Conservation (phyloP, 2,888 invertebrate genomes). For the Sturmia bella region DNA sequence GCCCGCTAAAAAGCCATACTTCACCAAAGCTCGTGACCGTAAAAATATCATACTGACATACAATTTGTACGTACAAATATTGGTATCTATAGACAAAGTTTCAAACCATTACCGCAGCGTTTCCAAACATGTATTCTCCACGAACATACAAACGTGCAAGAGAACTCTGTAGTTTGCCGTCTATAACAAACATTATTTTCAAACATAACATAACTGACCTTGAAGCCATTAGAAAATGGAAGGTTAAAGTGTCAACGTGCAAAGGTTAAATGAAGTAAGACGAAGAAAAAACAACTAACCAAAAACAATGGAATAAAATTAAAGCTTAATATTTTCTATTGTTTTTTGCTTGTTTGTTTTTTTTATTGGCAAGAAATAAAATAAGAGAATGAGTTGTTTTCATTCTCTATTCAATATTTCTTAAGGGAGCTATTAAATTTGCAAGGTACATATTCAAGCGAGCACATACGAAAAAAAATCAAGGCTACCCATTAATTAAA, state of each 20-base stretch:
- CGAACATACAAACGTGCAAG: slow-evolving; percentile 18
- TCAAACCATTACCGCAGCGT: background rate
- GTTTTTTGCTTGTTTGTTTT: background rate
- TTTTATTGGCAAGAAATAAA: no score
- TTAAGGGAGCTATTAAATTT: no score
- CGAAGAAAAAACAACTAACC: background rate
- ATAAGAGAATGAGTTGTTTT: background rate
- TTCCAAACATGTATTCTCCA: background rate
- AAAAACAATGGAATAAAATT: slow-evolving; percentile 29
- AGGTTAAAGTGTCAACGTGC: slow-evolving; percentile 69
- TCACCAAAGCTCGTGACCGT: background rate
- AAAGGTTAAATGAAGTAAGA: slow-evolving; percentile 64
- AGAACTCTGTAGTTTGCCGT: slow-evolving; percentile 38
- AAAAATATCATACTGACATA: background rate
- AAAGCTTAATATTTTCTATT: slow-evolving; percentile 40
- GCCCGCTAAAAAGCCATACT: slow-evolving; percentile 25
- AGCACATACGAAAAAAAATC: no score
- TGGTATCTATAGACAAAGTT: background rate
- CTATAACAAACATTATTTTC: slow-evolving; percentile 63
- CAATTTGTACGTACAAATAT: background rate
- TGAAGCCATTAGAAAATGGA: slow-evolving; percentile 64
- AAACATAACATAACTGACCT: slow-evolving; percentile 65
- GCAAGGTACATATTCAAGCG: no score
- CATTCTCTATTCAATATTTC: background rate
- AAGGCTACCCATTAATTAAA: no score